A percentile compares a stretch with the other conserved stretches of the same genome.
Evolutionary conservation across 2,797 vertebrate species (phyloP).

Genomic region (Sarcophilus harrisii): DNA sequence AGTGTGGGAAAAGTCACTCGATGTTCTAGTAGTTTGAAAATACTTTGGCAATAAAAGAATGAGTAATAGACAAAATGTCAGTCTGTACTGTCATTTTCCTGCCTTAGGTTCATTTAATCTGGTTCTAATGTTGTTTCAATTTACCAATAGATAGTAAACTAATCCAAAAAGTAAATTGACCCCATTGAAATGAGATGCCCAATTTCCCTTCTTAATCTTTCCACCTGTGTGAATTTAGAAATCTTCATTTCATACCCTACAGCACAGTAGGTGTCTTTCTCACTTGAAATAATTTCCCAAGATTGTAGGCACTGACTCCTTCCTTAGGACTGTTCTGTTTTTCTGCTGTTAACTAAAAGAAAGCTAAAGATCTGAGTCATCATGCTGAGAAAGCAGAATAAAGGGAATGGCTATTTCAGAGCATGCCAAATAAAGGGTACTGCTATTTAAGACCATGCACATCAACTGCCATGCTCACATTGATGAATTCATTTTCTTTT

Average conservation of each 20-base stretch:
- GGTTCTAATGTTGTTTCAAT: slow-evolving; percentile 21
- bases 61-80: slow-evolving; percentile 21
- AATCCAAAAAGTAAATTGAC: slow-evolving; percentile 13
- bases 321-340: background rate
- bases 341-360: slow-evolving; percentile 3
- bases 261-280: background rate
- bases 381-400: slow-evolving; percentile 33
- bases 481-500: background rate
- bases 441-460: background rate
- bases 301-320: background rate
- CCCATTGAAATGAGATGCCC: background rate
- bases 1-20: slow-evolving; percentile 21
- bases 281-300: background rate
- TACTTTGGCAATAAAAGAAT: slow-evolving; percentile 38
- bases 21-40: slow-evolving; percentile 52
- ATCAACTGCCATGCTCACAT: background rate
- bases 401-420: background rate
- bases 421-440: slow-evolving; percentile 14
- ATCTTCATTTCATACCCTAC: background rate
- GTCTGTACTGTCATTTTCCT: slow-evolving; percentile 22
- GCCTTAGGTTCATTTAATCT: slow-evolving; percentile 29
- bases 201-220: background rate
- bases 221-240: background rate
- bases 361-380: background rate
- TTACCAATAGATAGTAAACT: background rate